Evolutionary conservation across 2,113 vertebrate species (phyloP).

Genomic region (Onychorhynchus coronatus): DNA sequence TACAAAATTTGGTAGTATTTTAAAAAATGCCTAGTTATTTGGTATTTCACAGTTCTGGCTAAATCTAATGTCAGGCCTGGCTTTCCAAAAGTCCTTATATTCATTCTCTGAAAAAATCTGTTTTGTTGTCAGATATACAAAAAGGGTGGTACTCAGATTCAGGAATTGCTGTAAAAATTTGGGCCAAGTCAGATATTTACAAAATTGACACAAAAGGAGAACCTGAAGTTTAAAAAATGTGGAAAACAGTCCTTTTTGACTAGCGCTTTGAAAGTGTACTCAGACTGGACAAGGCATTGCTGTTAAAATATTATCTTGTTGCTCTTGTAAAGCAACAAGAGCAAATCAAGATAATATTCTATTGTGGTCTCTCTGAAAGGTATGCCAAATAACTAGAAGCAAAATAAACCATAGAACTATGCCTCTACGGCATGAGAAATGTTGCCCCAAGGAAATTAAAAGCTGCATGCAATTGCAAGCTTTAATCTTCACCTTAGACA

Average conservation of each 20-base stretch:
- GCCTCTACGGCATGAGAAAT: background rate
- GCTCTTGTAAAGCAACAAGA: background rate
- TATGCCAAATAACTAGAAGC: background rate
- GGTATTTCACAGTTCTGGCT: background rate
- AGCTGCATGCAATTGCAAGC: background rate
- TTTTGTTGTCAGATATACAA: background rate
- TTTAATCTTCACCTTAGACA: background rate
- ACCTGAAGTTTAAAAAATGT: background rate
- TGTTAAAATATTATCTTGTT: background rate
- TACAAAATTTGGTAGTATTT: background rate
- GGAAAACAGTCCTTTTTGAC: background rate
- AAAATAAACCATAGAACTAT: background rate
- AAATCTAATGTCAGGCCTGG: background rate
- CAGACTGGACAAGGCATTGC: background rate
- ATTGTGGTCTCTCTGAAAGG: background rate
- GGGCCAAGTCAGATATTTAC: background rate
- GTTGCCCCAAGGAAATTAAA: slow-evolving; percentile 6
- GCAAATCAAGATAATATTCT: background rate
- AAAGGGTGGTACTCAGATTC: background rate
- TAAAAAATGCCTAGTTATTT: background rate
- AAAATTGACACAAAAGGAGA: background rate
- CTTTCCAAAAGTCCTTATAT: background rate
- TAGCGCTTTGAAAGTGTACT: background rate
- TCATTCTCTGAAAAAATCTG: background rate
- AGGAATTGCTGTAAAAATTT: background rate